Percentiles rank a stretch among this genome's conserved stretches.
Conservation (phyloP, 1,140 invertebrate genomes). For the Drosophila sulfurigaster region DNA sequence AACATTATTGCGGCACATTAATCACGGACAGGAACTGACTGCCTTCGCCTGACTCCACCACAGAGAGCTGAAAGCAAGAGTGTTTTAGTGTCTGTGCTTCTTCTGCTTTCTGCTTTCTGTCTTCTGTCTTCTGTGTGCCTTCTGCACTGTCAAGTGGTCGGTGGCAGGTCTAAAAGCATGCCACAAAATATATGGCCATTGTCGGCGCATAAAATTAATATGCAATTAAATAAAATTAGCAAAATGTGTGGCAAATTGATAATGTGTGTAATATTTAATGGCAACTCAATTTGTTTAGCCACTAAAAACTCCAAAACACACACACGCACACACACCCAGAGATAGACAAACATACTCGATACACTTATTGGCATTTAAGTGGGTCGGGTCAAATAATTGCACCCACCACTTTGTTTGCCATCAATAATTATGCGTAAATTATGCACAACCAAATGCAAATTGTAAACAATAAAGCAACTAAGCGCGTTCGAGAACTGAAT, state of each 20-base stretch:
- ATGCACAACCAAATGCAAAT: conserved; percentile 63
- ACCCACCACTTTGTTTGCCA: conserved; percentile 60
- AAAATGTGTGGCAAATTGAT: conserved; percentile 70
- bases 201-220: conserved; percentile 67
- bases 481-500: background rate
- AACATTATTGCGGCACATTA: conserved; percentile 79
- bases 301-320: conserved; percentile 13
- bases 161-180: conserved; percentile 62
- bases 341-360: background rate
- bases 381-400: conserved; percentile 22
- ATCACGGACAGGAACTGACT: conserved; percentile 72
- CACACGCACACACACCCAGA: background rate
- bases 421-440: conserved; percentile 77
- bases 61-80: conserved; percentile 66
- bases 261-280: conserved; percentile 74
- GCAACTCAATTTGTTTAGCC: conserved; percentile 69
- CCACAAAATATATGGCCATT: conserved; percentile 50
- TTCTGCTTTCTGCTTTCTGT: background rate
- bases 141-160: conserved; percentile 58
- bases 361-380: background rate
- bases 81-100: conserved; percentile 65
- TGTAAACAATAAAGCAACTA: conserved; percentile 31
- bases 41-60: conserved; percentile 29
- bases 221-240: conserved; percentile 77
- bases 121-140: conserved; percentile 20